Base-by-base conservation (phyloP, 2,113 vertebrate species). In the Scortum barcoo region DNA sequence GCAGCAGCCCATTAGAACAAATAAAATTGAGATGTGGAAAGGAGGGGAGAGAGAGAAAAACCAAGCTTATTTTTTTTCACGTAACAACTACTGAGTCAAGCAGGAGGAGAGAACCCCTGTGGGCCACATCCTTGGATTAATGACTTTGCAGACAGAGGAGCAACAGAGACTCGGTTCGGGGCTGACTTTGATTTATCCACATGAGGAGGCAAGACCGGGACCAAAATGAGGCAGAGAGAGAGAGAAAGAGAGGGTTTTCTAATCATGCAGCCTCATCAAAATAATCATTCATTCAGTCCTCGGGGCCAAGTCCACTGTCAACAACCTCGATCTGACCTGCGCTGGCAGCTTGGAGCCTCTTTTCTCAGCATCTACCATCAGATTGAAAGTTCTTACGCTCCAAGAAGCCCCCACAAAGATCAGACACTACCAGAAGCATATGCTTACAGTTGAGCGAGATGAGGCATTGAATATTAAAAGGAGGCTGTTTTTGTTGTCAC, bases 111-210 rank as follows among this genome's bases (percentile, higher is more conserved):
- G 75, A 73, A 36, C 60, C 88, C 88, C 0, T n/a, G 4, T 26
- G 71, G 90, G 73, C 76, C 76, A 82, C 84, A 84, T 89, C 76
- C 78, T 48, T 72, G 80, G 85, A 78, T 91, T 91, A 93, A 92
- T 93, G 92, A 92, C 66, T 90, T 56, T 78, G 72, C 86, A 88
- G 84, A 81, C 36, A 57, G 84, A 75, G 46, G 28, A 65, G 83
- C 66, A 82, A 75, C 85, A 88, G 81, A 85, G 84, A 88, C 63
- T 73, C 57, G 57, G 84, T 87, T 84, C 70, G 68, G 65, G 67
- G 84, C 54, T 2, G 77, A 70, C 83, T 92, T 85, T 93, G 90
- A 92, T 91, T 89, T 71, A 92, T 86, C 69, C 79, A 81, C 84
- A 90, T 67, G 60, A 91, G 76, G 79, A 74, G 72, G 22, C 54